These are phyloP conservation scores for Equus quagga DNA, from an alignment of 2,113 vertebrate species.

Conservation along the genomic window DNA sequence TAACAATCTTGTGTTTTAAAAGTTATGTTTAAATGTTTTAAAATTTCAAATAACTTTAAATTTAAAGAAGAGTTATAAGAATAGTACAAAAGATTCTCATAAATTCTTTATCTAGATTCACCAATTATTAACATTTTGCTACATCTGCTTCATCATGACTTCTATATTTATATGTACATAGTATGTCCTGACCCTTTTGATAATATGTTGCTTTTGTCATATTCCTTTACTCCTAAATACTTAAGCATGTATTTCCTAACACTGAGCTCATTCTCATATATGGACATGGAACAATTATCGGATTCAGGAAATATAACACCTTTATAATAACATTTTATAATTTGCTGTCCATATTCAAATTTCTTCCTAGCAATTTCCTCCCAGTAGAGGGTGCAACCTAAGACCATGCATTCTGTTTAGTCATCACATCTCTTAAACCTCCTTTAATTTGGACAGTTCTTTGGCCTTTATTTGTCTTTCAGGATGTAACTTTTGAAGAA, in stretches of 20 bases:
- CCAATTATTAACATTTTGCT: background rate
- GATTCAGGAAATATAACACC: background rate
- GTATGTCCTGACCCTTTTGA: background rate
- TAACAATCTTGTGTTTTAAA: conserved; percentile 52
- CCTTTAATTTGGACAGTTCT: background rate
- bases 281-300: background rate
- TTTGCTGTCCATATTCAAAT: background rate
- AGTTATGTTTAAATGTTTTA: conserved; percentile 9
- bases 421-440: background rate
- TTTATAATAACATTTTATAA: background rate
- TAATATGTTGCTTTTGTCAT: background rate
- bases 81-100: background rate
- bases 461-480: background rate
- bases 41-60: conserved; percentile 37
- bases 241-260: background rate
- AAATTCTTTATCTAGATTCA: background rate
- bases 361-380: background rate
- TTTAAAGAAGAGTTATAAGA: background rate
- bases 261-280: background rate
- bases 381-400: background rate
- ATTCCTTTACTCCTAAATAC: background rate
- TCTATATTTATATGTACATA: background rate
- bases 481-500: conserved; percentile 27
- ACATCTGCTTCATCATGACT: background rate
- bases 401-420: background rate